These are phyloP conservation scores for Prunella strophiata DNA, from an alignment of 2,797 vertebrate genomes.

Conservation along the genomic window DNA sequence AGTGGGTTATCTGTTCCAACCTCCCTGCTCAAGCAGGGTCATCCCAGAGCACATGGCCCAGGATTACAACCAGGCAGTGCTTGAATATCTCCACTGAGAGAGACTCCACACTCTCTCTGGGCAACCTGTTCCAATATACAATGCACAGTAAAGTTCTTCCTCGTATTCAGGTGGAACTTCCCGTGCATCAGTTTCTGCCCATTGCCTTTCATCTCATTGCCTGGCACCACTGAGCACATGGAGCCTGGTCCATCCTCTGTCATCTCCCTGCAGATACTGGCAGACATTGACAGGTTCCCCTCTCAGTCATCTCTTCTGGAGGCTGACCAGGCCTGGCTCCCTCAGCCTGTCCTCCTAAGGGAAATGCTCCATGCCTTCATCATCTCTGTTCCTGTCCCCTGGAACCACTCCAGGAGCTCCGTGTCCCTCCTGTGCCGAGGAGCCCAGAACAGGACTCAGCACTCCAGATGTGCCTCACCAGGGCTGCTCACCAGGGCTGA, in stretches of 20 bases:
- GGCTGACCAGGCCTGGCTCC: not conserved
- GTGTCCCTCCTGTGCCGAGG: not conserved
- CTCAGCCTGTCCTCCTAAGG: not conserved
- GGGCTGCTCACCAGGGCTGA: not conserved
- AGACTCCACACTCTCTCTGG: not conserved
- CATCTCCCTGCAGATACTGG: not conserved
- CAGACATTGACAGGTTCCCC: not conserved
- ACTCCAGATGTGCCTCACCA: not conserved
- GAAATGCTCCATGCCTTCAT: not conserved
- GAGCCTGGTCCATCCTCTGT: not conserved
- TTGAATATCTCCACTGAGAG: not conserved
- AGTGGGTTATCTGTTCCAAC: not conserved
- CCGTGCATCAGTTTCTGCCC: not conserved
- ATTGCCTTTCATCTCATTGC: not conserved
- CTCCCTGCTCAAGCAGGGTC: not conserved
- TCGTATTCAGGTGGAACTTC: not conserved
- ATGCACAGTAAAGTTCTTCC: not conserved
- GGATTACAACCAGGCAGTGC: not conserved
- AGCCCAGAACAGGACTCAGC: not conserved
- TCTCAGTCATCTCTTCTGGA: accelerated
- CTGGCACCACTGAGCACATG: not conserved
- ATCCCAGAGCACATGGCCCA: not conserved
- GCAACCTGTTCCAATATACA: not conserved
- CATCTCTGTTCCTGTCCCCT: not conserved
- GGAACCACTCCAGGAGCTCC: not conserved